Evolutionary conservation across 1,140 invertebrate species (phyloP), one percentile per base, ranked within the genome.

Genomic region (Tetragnatha versicolor): DNA sequence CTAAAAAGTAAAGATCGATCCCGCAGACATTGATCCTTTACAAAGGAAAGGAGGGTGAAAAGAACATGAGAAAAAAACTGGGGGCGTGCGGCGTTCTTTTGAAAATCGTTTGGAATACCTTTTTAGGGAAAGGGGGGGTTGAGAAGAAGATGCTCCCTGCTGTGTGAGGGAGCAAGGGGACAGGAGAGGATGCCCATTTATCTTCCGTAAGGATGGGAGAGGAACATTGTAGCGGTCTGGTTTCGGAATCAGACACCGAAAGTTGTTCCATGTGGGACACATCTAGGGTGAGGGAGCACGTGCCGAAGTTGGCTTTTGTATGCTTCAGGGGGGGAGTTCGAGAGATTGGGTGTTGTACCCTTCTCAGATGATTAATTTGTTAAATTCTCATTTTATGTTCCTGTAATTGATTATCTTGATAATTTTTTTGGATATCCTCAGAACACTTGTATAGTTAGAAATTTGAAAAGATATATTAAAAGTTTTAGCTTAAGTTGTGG

Each of bases 161-260:
- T 27, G 65, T 68, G 65, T 68, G 49, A 49, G 27, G 51, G 42
- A n/a, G 10, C 33, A 47, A 33, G 29, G 45, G 65, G 51, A 68
- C 65, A 51, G 42, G 51, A 47, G 14, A 31, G 37, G 22, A 66
- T 14, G 39, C 25, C 45, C 25, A 68, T 68, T 68, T 68, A 68
- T 68, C 65, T 68, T 60, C 42, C 37, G 65, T 20, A n/a, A 20
- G 29, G 7, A 66, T 45, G 29, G 33, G 20, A 55, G n/a, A 47
- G 6, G 42, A 25, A 25, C n/a, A 51, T 33, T 47, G 65, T 68
- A 49, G 25, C 42, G 47, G 65, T 68, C 29, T 68, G 65, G 33
- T 68, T 51, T 68, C 22, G 45, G 42, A 49, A 49, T 49, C 39
- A 65, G n/a, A n/a, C n/a, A n/a, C n/a, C n/a, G n/a, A n/a, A n/a